Conservation (phyloP, 1,140 invertebrate species). For the Mactra quadrangularis region DNA sequence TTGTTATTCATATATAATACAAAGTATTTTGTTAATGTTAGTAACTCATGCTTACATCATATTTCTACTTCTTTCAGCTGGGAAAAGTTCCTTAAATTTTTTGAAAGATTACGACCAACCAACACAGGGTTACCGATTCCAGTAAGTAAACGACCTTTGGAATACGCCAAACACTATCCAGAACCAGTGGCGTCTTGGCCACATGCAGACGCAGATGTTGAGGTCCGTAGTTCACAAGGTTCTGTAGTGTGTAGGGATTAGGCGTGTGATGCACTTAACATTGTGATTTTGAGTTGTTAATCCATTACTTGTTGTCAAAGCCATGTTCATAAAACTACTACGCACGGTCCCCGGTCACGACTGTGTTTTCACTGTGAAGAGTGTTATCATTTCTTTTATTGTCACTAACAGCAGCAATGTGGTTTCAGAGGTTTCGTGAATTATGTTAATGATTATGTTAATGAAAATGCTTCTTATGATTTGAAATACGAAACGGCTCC, state of each 20-base stretch:
- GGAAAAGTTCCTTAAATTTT: conserved; percentile 67
- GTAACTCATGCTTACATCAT: too few species aligned
- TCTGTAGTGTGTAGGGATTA: conserved; percentile 17
- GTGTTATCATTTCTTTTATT: too few species aligned
- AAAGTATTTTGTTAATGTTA: too few species aligned
- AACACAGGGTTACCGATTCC: conserved; percentile 70
- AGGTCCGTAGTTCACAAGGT: conserved; percentile 51
- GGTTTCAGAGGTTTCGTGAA: too few species aligned
- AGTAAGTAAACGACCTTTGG: conserved; percentile 69
- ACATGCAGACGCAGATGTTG: conserved; percentile 41
- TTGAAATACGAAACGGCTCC: too few species aligned
- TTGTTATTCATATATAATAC: not conserved
- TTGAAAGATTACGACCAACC: conserved; percentile 65
- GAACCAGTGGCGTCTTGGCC: conserved; percentile 68
- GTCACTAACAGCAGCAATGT: too few species aligned
- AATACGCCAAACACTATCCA: conserved; percentile 70
- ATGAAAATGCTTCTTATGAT: too few species aligned
- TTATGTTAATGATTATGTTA: too few species aligned
- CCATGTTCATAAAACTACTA: too few species aligned
- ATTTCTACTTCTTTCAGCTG: conserved; percentile 71
- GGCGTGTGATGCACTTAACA: conserved; percentile 25
- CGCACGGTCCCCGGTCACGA: too few species aligned
- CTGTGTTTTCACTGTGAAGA: too few species aligned
- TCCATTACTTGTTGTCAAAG: not conserved
- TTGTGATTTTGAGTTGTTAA: not conserved